Conservation (phyloP, 2,888 invertebrate genomes). For the Leptothorax acervorum region DNA sequence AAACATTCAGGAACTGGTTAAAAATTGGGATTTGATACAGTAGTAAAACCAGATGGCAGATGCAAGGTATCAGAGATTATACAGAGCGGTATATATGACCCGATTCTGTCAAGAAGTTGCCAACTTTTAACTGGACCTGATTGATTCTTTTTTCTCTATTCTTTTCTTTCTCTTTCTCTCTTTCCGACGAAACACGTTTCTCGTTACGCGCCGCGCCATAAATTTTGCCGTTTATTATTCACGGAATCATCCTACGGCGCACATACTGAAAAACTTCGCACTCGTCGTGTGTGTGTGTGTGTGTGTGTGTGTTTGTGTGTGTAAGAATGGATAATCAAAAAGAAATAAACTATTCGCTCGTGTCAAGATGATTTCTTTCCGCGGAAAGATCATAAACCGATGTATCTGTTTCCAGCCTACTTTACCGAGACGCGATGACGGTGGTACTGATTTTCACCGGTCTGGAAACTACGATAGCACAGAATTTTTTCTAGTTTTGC, state of each 20-base stretch:
- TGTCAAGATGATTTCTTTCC: constrained; percentile 34
- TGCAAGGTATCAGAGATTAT: background rate
- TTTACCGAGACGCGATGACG: background rate
- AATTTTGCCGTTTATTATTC: constrained; percentile 32
- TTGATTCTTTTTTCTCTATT: background rate
- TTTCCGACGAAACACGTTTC: background rate
- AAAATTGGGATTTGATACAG: background rate
- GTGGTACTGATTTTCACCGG: constrained; percentile 21
- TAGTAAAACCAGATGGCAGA: background rate
- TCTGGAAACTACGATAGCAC: constrained; percentile 55
- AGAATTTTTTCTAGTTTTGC: constrained; percentile 39
- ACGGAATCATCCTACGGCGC: background rate
- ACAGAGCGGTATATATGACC: background rate
- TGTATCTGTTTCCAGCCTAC: constrained; percentile 43
- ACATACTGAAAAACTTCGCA: constrained; percentile 7
- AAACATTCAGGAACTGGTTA: background rate
- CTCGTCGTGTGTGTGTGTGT: background rate
- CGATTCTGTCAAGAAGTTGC: constrained; percentile 15
- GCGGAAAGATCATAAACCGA: constrained; percentile 40
- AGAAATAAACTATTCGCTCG: constrained; percentile 23
- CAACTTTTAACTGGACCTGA: background rate
- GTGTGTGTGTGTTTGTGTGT: too few relatives aligned
- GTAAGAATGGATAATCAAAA: constrained; percentile 24
- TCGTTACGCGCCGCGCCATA: background rate
- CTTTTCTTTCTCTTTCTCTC: background rate